Base-by-base conservation (phyloP, 2,888 invertebrate species). In the Drepana falcataria region DNA sequence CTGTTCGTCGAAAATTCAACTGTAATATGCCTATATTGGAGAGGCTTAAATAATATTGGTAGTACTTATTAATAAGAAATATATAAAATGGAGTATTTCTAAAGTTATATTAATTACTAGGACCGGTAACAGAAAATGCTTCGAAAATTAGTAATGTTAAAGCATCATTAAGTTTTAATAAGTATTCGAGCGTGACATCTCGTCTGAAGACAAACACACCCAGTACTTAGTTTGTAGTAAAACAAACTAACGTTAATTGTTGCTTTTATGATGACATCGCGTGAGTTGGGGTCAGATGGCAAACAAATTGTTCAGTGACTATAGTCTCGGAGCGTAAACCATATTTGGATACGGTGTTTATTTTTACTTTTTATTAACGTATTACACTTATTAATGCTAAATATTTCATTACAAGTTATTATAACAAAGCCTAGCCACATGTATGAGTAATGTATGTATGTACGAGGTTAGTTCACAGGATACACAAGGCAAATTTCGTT, bases 211-310 rank as follows among this genome's bases (percentile, higher is more conserved):
- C 79, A 81, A 82, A 85, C 81, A 83, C 74, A 69, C 79, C 73
- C 71, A 72, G 70, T 67, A 68, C 69, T 71, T 72, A 69, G 21
- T 21, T 21, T 21, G 76, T 73, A 76, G 77, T 83, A 82, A 86
- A 87, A 85, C 83, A 87, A 85, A 83, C 79, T 77, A 72, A 76
- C 74, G 79, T 83, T 88, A 86, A 88, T 88, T 87, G 84, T 83
- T 70, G 68, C 77, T 84, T 88, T 87, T 87, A 88, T 83, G 83
- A 83, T 75, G 77, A 73, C 76, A 83, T 89, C 77, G 89, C 89
- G 88, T 89, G 89, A 69, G 78, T 60, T 71, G 66, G 74, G 80
- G 81, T 78, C 79, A 73, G 75, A 77, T 77, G 74, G 74, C 73
- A 77, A 77, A 81, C 79, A 81, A 83, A 84, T 84, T 81, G 83